phyloP scores from a whole-genome alignment of 2,113 vertebrate species.

The Prochilodus magdalenae region DNA sequence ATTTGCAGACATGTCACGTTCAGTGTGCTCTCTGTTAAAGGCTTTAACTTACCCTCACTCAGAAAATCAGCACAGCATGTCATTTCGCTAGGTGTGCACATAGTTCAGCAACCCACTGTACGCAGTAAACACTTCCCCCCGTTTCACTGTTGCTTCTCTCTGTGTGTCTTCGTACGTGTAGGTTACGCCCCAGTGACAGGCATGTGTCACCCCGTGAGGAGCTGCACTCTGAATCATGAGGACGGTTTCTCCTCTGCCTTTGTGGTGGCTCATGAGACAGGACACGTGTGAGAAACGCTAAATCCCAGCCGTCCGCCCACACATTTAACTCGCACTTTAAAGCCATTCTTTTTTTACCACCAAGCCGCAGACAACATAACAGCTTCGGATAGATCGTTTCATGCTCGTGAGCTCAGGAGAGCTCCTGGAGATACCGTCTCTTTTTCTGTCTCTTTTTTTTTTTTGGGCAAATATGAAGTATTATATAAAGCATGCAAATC shows the following conservation, averaged over 20 bases:
- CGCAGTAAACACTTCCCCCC: not conserved
- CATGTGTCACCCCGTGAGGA: conserved; percentile 97
- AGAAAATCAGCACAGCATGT: too few species aligned
- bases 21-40: too few species aligned
- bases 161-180: conserved; percentile 59
- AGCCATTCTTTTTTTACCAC: conserved; percentile 26
- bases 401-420: not conserved
- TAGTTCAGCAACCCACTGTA: too few species aligned
- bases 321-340: not conserved
- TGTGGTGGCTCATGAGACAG: conserved; percentile 97
- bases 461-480: not conserved
- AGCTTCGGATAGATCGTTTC: not conserved
- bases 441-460: too few species aligned
- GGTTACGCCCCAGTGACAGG: conserved; percentile 97
- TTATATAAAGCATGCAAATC: not conserved
- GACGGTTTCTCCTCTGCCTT: conserved; percentile 98
- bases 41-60: too few species aligned
- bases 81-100: too few species aligned
- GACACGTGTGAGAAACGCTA: conserved; percentile 90
- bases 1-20: too few species aligned
- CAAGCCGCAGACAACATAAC: conserved; percentile 42
- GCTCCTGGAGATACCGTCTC: not conserved
- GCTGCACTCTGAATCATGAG: conserved; percentile 97
- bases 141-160: conserved; percentile 19
- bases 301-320: not conserved